These are phyloP conservation scores for Eriosoma lanigerum DNA, from an alignment of 1,140 invertebrate genomes.

Conservation along the genomic window DNA sequence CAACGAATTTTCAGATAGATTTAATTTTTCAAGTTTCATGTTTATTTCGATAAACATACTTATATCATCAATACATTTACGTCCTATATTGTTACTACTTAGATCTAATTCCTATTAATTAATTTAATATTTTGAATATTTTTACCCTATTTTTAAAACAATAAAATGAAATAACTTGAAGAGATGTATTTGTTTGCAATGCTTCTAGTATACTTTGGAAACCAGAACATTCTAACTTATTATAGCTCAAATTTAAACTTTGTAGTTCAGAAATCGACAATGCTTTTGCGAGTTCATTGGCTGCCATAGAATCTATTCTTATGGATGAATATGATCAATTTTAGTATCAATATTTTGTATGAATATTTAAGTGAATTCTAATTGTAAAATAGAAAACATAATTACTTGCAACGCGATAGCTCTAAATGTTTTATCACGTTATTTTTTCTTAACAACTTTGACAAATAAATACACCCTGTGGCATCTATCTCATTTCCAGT, in stretches of 20 bases:
- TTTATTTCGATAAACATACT: not conserved
- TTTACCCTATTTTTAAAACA: not conserved
- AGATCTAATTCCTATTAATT: slow-evolving; percentile 23
- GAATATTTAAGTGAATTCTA: not conserved
- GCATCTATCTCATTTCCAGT: not conserved
- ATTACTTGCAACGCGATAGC: not conserved
- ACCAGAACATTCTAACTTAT: not conserved
- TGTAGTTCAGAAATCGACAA: not conserved
- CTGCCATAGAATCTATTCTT: not conserved
- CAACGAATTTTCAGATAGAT: slow-evolving; percentile 28
- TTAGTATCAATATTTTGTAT: not conserved
- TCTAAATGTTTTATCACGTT: not conserved
- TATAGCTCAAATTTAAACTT: not conserved
- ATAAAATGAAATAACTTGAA: slow-evolving; percentile 3
- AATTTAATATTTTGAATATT: not conserved
- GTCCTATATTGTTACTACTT: not conserved
- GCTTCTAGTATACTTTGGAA: not conserved
- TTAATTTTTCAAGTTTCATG: not conserved
- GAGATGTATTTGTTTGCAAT: not conserved
- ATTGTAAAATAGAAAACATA: not conserved
- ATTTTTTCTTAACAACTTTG: not conserved
- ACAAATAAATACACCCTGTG: not conserved
- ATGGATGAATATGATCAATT: not conserved
- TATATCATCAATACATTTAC: not conserved
- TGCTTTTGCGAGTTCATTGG: not conserved